Evolutionary conservation across 2,797 vertebrate species (phyloP).

Genomic region (Pogoniulus pusillus): DNA sequence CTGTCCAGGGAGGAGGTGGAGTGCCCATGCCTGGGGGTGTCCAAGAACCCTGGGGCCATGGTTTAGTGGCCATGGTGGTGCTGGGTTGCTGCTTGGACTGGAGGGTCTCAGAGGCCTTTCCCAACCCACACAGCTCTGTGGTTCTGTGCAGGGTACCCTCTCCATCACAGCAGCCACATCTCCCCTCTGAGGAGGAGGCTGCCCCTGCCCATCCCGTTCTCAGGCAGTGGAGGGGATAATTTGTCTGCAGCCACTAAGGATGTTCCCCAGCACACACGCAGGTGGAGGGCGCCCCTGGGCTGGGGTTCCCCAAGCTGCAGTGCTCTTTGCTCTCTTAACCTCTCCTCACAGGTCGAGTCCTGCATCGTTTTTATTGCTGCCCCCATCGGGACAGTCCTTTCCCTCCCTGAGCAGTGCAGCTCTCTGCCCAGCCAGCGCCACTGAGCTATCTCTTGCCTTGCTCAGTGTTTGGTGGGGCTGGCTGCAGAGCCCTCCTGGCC

Average conservation of each 20-base stretch:
- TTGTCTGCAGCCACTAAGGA: neutral
- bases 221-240: neutral
- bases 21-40: too few relatives aligned
- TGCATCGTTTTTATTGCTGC: constrained; percentile 34
- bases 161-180: neutral
- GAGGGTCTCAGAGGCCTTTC: neutral
- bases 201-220: neutral
- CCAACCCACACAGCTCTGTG: too few relatives aligned
- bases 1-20: too few relatives aligned
- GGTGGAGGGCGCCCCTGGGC: neutral
- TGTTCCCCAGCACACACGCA: neutral
- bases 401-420: neutral
- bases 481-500: neutral
- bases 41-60: too few relatives aligned
- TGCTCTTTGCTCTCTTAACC: neutral
- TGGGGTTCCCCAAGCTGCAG: neutral
- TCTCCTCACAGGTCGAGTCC: too few relatives aligned
- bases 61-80: too few relatives aligned
- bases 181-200: neutral
- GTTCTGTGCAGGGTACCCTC: neutral
- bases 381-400: neutral
- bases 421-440: neutral
- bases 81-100: too few relatives aligned
- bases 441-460: constrained; percentile 51
- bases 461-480: constrained; percentile 64